These are phyloP conservation scores for Diacarnus erythraeanus DNA, from an alignment of 37 sponge, comb jelly and placozoan genomes.

Conservation along the genomic window DNA sequence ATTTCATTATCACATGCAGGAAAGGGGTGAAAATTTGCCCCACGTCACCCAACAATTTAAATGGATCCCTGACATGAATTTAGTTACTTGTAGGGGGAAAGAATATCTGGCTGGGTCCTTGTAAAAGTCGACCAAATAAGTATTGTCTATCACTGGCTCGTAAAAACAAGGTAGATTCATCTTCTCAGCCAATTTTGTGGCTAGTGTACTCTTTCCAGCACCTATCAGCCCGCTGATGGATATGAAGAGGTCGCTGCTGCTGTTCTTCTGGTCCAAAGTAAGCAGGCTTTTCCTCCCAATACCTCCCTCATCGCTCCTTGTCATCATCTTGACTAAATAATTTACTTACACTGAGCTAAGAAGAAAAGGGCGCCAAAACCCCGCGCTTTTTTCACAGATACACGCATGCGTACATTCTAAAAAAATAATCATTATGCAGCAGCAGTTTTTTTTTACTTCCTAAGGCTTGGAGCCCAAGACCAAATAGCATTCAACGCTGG, in stretches of 20 bases:
- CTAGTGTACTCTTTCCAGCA: constrained; percentile 91
- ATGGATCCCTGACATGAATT: background rate
- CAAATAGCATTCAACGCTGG: background rate
- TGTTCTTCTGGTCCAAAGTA: constrained; percentile 87
- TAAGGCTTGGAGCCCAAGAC: background rate
- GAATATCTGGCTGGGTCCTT: constrained; percentile 87
- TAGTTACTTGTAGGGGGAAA: constrained; percentile 93
- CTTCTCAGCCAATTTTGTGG: constrained; percentile 88
- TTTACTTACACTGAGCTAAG: background rate
- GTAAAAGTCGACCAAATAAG: constrained; percentile 92
- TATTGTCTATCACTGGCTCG: constrained; percentile 95
- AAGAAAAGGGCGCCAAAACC: constrained; percentile 1
- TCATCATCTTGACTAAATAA: constrained; percentile 26
- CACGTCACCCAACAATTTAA: background rate
- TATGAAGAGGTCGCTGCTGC: constrained; percentile 88
- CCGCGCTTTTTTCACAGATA: background rate
- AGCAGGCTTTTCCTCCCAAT: constrained; percentile 54
- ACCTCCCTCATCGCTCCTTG: background rate
- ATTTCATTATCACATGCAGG: background rate
- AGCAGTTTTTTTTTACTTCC: background rate
- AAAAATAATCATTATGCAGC: too few relatives aligned
- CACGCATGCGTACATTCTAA: too few relatives aligned
- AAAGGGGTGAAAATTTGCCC: background rate
- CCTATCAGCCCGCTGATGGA: constrained; percentile 95
- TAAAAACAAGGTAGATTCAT: constrained; percentile 90